Evolutionary conservation across 2,797 vertebrate species (phyloP).

Genomic region (Lutra lutra): DNA sequence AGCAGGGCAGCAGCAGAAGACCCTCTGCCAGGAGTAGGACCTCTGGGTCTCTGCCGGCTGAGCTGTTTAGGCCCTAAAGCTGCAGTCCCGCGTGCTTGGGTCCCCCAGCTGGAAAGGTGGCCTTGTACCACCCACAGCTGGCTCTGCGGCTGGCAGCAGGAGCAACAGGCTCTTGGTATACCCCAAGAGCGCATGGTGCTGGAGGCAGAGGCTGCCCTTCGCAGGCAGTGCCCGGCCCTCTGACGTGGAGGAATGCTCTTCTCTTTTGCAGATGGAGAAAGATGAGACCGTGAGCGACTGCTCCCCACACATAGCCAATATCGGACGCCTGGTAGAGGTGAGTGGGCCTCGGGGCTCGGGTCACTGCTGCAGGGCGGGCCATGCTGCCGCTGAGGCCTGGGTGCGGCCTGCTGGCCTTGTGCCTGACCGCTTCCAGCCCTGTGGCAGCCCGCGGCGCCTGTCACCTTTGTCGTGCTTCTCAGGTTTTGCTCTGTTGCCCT

Average conservation of each 20-base stretch:
- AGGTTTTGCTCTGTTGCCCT: neutral
- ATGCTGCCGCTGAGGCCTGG: rapidly evolving
- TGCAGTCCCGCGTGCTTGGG: neutral
- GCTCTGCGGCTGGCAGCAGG: neutral
- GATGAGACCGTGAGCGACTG: slow-evolving; percentile 97
- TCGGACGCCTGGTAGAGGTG: slow-evolving; percentile 98
- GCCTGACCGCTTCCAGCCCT: neutral
- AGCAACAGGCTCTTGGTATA: neutral
- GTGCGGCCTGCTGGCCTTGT: rapidly evolving
- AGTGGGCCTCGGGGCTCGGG: slow-evolving; percentile 68
- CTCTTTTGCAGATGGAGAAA: slow-evolving; percentile 94
- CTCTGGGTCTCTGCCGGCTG: neutral
- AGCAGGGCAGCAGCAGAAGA: neutral
- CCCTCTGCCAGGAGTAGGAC: neutral
- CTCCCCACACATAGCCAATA: slow-evolving; percentile 98
- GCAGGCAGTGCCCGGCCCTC: rapidly evolving
- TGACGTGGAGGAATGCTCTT: neutral
- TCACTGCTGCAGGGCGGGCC: rapidly evolving
- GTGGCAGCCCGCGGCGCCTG: neutral
- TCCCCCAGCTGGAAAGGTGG: neutral
- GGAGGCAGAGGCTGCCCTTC: rapidly evolving
- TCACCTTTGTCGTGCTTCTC: rapidly evolving
- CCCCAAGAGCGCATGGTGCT: rapidly evolving
- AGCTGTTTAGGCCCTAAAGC: neutral
- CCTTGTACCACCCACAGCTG: neutral